Evolutionary conservation across 2,797 vertebrate genomes (phyloP).

Genomic region (Typhlichthys subterraneus): DNA sequence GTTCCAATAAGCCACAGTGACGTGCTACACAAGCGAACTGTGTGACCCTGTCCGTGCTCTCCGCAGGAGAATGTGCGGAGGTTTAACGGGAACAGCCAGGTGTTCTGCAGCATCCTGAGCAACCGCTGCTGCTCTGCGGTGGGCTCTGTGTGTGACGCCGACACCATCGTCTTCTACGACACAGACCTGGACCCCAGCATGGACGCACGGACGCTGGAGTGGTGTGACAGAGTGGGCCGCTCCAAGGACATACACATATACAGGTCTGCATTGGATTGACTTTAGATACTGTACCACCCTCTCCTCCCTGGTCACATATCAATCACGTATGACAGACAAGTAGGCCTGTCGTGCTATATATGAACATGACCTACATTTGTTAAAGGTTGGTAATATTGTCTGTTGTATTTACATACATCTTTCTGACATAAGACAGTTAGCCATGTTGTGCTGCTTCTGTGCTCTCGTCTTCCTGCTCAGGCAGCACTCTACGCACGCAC

Average conservation of each 20-base stretch:
- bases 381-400: too few species aligned
- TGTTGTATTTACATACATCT: too few species aligned
- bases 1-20: neutral
- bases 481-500: too few species aligned
- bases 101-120: conserved; percentile 92
- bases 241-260: conserved; percentile 95
- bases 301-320: too few species aligned
- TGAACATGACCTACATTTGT: too few species aligned
- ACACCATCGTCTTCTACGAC: conserved; percentile 93
- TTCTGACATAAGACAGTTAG: too few species aligned
- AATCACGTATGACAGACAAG: too few species aligned
- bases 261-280: conserved; percentile 72
- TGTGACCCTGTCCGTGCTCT: neutral
- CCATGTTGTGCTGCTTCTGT: too few species aligned
- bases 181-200: conserved; percentile 93
- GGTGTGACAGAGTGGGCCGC: conserved; percentile 93
- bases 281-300: too few species aligned
- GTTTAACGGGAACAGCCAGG: conserved; percentile 87
- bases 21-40: too few species aligned
- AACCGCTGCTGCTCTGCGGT: conserved; percentile 90
- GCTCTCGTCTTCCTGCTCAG: too few species aligned
- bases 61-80: conserved; percentile 86
- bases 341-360: too few species aligned
- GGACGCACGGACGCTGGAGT: conserved; percentile 91
- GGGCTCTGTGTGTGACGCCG: conserved; percentile 87